Base-by-base conservation (phyloP, 2,888 invertebrate genomes). In the Galeruca laticollis region DNA sequence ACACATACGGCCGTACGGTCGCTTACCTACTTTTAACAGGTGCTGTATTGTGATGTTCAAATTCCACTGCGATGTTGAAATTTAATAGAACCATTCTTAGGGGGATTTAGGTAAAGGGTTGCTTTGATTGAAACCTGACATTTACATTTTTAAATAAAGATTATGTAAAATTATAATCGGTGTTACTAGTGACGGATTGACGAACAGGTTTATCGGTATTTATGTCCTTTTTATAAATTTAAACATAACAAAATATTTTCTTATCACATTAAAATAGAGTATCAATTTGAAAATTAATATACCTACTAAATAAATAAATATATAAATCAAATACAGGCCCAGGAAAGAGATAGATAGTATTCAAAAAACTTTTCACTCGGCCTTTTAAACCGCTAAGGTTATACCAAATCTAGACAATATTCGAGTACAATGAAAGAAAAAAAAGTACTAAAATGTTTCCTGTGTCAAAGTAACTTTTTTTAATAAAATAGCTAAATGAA, bases 1-100 rank as follows among this genome's bases (percentile, higher is more conserved):
- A 69, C 63, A 68, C 67, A 69, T 57, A 64, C 64, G 57, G 60
- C n/a, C 69, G 52, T 57, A 56, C 68, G 69, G 66, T 62, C 66
- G 59, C 64, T 67, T 70, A 70, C 64, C 64, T 64, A 54, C 62
- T 64, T 71, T 63, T 69, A 73, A 73, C 73, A 73, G 71, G 73
- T 73, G 73, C 71, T 67, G 71, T 69, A 69, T 71, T 70, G 67
- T 67, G 59, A 54, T 63, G 70, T 67, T 62, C 60, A 70, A 70
- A 70, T 69, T 63, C 59, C 63, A 51, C 43, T 26, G 49, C 47
- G 54, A 37, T 51, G 61, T 56, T 57, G 56, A 15, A 69, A 69
- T 69, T 69, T 63, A 63, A 64, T 49, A 60, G 67, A 67, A 63
- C 49, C 56, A 52, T 59, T 67, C 59, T 62, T 62, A 51, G 51